Base-by-base conservation (phyloP, 2,113 vertebrate genomes). In the Amblyornis subalaris region DNA sequence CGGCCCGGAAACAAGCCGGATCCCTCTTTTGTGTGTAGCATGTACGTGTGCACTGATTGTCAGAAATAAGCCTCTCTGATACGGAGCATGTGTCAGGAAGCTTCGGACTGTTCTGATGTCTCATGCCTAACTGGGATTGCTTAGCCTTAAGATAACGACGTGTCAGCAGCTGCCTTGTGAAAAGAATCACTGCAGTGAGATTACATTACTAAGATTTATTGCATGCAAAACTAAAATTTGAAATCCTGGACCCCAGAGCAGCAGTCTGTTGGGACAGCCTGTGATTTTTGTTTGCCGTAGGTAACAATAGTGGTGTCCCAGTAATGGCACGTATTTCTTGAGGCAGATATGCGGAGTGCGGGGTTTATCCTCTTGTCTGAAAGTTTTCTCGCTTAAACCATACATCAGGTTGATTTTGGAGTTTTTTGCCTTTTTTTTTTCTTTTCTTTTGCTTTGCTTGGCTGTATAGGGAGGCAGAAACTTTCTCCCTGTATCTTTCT, bases 1-100 rank as follows among this genome's bases (percentile, higher is more conserved):
- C 15, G 25, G 29, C 42, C 57, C 5, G 4, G 35, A 14, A 8
- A 3, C n/a, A 7, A 31, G 28, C 12, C 16, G n/a, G 28, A 3
- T 25, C 2, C 9, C 5, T 24, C 40, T 24, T 6, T 17, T 28
- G 1, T 44, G 2, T 23, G 58, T 9, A 12, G 17, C 4, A 0
- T 2, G 69, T 26, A 2, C 12, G 25, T 25, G 57, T 13, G 2
- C 18, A 0, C 26, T 2, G 17, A 4, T 16, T 11, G 0, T 18
- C 35, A 33, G 17, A 16, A 54, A 31, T 3, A 12, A 66, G 18
- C 20, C 3, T 28, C 58, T 16, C 35, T 51, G 24, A 5, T 44
- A 2, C 20, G 3, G 25, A 47, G 45, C 29, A 6, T 8, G 9
- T 35, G 54, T 64, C n/a, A 0, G 47, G 45, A 24, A 33, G 44